Evolutionary conservation across 2,797 vertebrate genomes (phyloP).

Genomic region (Enteromius trimaculatus): DNA sequence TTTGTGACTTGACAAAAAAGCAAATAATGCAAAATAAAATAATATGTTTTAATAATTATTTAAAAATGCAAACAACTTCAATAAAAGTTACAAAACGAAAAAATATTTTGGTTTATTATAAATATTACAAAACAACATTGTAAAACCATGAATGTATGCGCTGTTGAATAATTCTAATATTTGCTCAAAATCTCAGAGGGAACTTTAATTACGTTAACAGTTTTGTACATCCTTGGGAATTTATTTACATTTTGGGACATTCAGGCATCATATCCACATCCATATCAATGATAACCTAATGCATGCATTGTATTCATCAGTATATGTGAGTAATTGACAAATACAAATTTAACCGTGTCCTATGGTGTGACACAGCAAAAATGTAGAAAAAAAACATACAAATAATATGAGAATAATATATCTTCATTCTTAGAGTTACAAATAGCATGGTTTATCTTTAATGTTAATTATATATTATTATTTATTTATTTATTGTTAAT

Average conservation of each 20-base stretch:
- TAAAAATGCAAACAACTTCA: background rate
- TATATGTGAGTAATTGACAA: background rate
- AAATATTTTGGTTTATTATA: background rate
- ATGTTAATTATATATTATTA: too few species aligned
- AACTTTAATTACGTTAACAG: background rate
- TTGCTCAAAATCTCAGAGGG: background rate
- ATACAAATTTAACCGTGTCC: too few species aligned
- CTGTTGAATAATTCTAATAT: background rate
- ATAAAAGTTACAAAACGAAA: background rate
- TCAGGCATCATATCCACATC: background rate
- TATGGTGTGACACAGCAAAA: too few species aligned
- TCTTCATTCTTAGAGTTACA: too few species aligned
- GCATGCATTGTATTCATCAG: background rate
- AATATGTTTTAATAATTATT: background rate
- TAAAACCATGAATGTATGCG: background rate
- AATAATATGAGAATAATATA: too few species aligned
- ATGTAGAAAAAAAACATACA: too few species aligned
- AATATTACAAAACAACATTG: background rate
- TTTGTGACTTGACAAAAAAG: background rate
- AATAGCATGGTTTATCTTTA: too few species aligned
- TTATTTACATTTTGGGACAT: background rate
- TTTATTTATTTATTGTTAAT: too few species aligned
- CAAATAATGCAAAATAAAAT: background rate
- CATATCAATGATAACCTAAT: background rate
- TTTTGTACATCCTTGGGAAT: background rate